phyloP scores from a whole-genome alignment of 2,797 vertebrate species.

The Rhinoraja longicauda region DNA sequence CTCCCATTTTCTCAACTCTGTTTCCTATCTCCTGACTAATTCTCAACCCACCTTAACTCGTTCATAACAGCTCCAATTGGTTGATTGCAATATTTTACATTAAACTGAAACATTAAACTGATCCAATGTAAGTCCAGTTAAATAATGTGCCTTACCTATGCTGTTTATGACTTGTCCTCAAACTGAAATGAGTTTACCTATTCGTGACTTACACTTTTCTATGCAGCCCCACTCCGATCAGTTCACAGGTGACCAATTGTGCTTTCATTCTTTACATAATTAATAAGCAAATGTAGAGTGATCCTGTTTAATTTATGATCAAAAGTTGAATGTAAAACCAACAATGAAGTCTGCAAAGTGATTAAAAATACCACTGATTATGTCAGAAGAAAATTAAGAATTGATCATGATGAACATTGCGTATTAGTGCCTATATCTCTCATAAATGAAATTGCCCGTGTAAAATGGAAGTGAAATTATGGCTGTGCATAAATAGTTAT shows the following conservation, averaged over 20 bases:
- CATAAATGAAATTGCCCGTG: not conserved
- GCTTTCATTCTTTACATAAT: not conserved
- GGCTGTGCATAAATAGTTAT: not conserved
- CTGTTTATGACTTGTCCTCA: not conserved
- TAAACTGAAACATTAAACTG: not conserved
- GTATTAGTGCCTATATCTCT: not conserved
- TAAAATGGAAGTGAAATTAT: not conserved
- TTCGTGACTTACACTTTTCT: not conserved
- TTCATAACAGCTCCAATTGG: not conserved
- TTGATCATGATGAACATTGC: not conserved
- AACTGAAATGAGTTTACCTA: not conserved
- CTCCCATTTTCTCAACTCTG: not conserved
- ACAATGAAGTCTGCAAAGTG: not conserved
- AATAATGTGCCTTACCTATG: not conserved
- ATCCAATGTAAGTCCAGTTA: not conserved
- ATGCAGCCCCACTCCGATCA: not conserved
- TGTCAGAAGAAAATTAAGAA: not conserved
- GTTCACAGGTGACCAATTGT: not conserved
- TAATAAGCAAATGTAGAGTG: not conserved
- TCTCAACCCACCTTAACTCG: not conserved
- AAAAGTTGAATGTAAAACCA: not conserved
- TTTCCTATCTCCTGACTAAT: not conserved
- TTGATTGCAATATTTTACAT: not conserved
- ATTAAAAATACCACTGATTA: not conserved
- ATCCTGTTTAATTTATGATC: not conserved